Evolutionary conservation across 2,797 vertebrate genomes (phyloP), one percentile per base, ranked within the genome.

Genomic region (Labeo calbasu): DNA sequence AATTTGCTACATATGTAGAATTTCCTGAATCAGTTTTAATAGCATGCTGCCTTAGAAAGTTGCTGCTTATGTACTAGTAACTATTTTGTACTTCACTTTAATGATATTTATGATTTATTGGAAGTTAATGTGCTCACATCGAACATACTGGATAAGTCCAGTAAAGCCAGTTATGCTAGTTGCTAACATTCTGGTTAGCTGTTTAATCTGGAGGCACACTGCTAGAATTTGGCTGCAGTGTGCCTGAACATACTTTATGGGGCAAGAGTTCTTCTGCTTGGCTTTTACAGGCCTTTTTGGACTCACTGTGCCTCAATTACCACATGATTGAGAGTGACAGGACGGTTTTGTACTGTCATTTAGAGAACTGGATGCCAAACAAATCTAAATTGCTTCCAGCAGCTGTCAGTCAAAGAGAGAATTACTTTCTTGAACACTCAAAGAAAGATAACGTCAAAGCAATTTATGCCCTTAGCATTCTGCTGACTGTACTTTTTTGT

Each of bases 281-380:
- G 81, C 78, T 86, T 88, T 90, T 87, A 84, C 46, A 82, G 59
- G 79, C 80, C 75, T 79, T 79, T 61, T 79, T 40, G 28, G 61
- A 73, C 76, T 50, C 86, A 86, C 80, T 83, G 87, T 84, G 65
- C 83, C 84, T 13, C 53, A 84, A 21, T 87, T 81, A 77, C 88
- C n/a, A 3, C 77, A 84, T 75, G 69, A 70, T 72, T 84, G 73
- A 59, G 79, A 82, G 71, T 43, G 57, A 61, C 79, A 82, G 76
- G 78, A 79, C 57, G 59, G 75, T 72, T 55, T 53, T 86, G 66
- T 82, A 68, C 65, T 70, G 75, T 86, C 48, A 72, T 57, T 85
- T 72, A 70, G 70, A 69, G 77, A 79, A 51, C 43, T 71, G 23
- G 28, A 73, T 14, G 61, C 53, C 68, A 76, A 80, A 77, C 23